Evolutionary conservation across 2,888 invertebrate species (phyloP).

Genomic region (Tetrapedia diversipes): DNA sequence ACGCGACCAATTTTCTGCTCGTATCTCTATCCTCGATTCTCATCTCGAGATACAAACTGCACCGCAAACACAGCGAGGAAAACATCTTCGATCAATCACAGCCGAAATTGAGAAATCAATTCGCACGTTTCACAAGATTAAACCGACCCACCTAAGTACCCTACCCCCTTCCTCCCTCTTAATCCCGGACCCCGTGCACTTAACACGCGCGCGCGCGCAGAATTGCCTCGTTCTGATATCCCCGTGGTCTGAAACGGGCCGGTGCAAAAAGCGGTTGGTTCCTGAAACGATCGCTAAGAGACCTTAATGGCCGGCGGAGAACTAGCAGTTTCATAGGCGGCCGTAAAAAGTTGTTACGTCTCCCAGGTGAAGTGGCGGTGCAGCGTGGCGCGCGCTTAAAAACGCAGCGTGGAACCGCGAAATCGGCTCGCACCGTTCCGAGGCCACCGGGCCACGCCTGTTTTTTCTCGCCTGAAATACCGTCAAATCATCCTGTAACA

Average conservation of each 20-base stretch:
- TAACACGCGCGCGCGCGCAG: constrained; percentile 4
- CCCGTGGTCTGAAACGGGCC: not conserved
- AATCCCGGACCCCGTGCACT: not conserved
- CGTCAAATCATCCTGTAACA: too few species aligned
- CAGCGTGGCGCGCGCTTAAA: constrained; percentile 43
- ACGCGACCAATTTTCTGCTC: not conserved
- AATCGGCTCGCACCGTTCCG: constrained; percentile 54
- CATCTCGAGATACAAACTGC: not conserved
- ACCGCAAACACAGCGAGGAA: too few species aligned
- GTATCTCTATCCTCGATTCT: too few species aligned
- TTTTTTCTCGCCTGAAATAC: constrained; percentile 56
- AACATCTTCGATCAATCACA: not conserved
- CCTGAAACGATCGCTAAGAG: constrained; percentile 50
- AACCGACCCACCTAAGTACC: not conserved
- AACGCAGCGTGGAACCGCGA: constrained; percentile 57
- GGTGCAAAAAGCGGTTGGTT: constrained; percentile 10
- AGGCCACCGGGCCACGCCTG: constrained; percentile 60
- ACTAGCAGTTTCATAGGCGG: constrained; percentile 31
- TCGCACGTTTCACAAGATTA: constrained; percentile 8
- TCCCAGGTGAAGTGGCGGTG: constrained; percentile 25
- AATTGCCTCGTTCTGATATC: constrained; percentile 6
- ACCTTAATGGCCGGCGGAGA: constrained; percentile 53
- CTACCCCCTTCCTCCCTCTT: too few species aligned
- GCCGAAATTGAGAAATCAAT: constrained; percentile 13
- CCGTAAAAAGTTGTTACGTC: constrained; percentile 50